Evolutionary conservation across 2,113 vertebrate genomes (phyloP).

Genomic region (Peucedramus taeniatus): DNA sequence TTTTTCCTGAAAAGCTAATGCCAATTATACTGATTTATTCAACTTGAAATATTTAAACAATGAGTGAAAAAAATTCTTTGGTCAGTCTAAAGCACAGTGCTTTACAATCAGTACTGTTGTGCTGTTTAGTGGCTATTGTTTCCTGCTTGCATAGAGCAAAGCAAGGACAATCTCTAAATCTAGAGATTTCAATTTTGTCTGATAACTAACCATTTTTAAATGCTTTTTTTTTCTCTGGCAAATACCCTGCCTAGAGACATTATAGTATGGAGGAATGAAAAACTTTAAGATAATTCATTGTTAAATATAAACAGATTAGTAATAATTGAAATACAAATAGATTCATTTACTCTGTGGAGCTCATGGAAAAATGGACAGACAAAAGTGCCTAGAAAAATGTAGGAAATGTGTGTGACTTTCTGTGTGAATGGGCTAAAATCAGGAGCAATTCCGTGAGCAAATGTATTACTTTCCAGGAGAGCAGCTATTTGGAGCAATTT

Average conservation of each 20-base stretch:
- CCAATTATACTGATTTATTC: background rate
- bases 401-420: background rate
- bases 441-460: background rate
- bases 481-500: background rate
- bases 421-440: background rate
- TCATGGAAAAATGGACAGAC: background rate
- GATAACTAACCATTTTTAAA: background rate
- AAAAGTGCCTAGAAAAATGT: background rate
- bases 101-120: background rate
- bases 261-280: background rate
- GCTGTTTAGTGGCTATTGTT: background rate
- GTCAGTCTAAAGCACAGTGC: background rate
- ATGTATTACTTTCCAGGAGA: background rate
- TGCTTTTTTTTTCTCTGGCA: background rate
- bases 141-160: background rate
- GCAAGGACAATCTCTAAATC: background rate
- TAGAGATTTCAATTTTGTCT: background rate
- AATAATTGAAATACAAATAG: background rate
- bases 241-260: background rate
- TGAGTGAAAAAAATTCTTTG: background rate
- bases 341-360: background rate
- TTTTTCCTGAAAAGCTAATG: background rate
- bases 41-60: background rate
- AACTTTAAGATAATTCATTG: background rate
- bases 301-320: background rate